Conservation (phyloP, 1,140 invertebrate species). For the Harlomillsia oculata region DNA sequence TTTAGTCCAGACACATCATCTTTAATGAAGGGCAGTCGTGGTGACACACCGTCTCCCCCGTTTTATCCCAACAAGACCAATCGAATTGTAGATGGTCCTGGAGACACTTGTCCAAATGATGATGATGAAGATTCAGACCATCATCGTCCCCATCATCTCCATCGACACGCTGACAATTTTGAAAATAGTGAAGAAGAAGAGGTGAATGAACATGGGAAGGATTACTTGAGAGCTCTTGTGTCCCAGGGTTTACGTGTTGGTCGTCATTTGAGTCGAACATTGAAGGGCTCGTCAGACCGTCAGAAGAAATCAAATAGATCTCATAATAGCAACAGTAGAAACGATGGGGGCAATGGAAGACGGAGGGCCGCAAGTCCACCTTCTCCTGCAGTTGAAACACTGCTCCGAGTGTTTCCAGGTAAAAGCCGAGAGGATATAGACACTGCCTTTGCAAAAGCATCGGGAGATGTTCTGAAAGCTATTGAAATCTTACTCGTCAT, state of each 20-base stretch:
- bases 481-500: constrained; percentile 62
- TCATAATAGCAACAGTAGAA: neutral
- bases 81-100: too few relatives aligned
- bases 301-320: neutral
- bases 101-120: too few relatives aligned
- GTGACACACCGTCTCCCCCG: too few relatives aligned
- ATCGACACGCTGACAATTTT: too few relatives aligned
- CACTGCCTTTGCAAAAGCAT: constrained; percentile 58
- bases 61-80: neutral
- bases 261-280: constrained; percentile 26
- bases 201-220: constrained; percentile 9
- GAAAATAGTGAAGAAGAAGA: too few relatives aligned
- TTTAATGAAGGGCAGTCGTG: too few relatives aligned
- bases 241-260: constrained; percentile 30
- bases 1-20: too few relatives aligned
- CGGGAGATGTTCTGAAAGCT: constrained; percentile 75
- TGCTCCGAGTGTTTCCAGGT: constrained; percentile 71
- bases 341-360: constrained; percentile 1
- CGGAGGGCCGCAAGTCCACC: neutral
- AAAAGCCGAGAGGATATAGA: constrained; percentile 73
- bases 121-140: too few relatives aligned
- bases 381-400: constrained; percentile 51
- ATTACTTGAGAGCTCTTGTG: constrained; percentile 28
- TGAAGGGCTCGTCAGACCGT: constrained; percentile 12
- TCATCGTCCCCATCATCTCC: too few relatives aligned